Conservation (phyloP, 2,797 vertebrate species). For the Phaenicophaeus curvirostris region DNA sequence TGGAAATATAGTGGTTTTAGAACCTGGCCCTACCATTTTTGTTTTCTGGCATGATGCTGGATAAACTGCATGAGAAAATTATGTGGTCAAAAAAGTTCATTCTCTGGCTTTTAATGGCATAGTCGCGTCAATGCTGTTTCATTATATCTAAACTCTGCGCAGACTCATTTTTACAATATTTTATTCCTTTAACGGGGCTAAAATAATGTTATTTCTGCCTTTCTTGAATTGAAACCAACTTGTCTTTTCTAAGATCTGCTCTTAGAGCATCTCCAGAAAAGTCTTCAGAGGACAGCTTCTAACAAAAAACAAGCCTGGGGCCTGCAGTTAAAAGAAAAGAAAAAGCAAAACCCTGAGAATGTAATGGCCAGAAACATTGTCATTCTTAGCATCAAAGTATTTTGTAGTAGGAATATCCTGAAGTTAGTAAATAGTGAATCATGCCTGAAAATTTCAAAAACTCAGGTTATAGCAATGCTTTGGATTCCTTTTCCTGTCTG, state of each 20-base stretch:
- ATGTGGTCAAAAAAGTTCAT: not conserved
- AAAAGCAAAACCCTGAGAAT: not conserved
- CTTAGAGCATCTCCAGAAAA: not conserved
- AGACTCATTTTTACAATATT: not conserved
- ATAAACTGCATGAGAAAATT: not conserved
- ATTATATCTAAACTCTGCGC: not conserved
- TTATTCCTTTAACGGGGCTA: not conserved
- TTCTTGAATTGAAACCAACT: not conserved
- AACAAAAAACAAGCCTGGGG: not conserved
- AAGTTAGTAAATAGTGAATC: not conserved
- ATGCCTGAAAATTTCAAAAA: not conserved
- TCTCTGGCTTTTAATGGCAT: not conserved
- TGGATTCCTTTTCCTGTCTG: not conserved
- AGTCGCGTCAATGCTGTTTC: not conserved
- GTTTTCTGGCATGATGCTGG: not conserved
- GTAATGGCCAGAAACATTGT: not conserved
- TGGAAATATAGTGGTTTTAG: not conserved
- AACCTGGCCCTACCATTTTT: not conserved
- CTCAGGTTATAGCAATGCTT: not conserved
- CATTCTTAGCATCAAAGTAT: not conserved
- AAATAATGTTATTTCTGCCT: not conserved
- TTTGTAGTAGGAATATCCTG: not conserved
- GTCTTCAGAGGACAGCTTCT: not conserved
- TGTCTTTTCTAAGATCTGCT: not conserved
- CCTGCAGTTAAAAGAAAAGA: not conserved